phyloP scores from a whole-genome alignment of 1,140 invertebrate species.

The Matsumurasca onukii region DNA sequence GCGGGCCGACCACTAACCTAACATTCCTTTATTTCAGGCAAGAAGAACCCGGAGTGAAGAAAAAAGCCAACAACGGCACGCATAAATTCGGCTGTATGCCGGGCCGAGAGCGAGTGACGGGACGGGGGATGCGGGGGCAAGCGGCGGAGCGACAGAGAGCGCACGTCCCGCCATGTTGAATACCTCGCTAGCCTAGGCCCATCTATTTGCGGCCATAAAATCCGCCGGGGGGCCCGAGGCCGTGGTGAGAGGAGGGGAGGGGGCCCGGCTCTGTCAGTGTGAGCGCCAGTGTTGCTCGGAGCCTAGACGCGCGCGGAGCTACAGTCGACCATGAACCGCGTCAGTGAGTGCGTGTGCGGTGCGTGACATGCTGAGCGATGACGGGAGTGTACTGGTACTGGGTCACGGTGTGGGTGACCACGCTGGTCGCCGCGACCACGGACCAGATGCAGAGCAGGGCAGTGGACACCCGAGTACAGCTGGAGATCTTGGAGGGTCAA shows the following conservation, averaged over 20 bases:
- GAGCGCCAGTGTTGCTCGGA: background rate
- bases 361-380: slow-evolving; percentile 1
- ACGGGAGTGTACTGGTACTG: slow-evolving; percentile 3
- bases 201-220: slow-evolving; percentile 40
- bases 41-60: slow-evolving; percentile 30
- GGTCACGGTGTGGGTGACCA: background rate
- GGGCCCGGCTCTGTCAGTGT: slow-evolving; percentile 13
- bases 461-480: slow-evolving; percentile 80
- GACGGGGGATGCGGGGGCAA: slow-evolving; percentile 9
- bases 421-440: slow-evolving; percentile 26
- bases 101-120: slow-evolving; percentile 15
- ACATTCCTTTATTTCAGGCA: slow-evolving; percentile 36
- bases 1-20: slow-evolving; percentile 20
- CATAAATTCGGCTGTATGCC: slow-evolving; percentile 34
- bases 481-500: slow-evolving; percentile 81
- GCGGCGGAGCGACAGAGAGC: slow-evolving; percentile 20
- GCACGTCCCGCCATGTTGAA: slow-evolving; percentile 37
- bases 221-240: slow-evolving; percentile 30
- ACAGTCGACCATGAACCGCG: no score
- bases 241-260: slow-evolving; percentile 24
- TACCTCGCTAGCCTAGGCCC: slow-evolving; percentile 38
- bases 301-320: slow-evolving; percentile 10
- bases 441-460: slow-evolving; percentile 79
- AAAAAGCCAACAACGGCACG: slow-evolving; percentile 31
- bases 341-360: slow-evolving; percentile 13